A percentile compares a stretch with the other conserved stretches of the same genome.
Evolutionary conservation across 2,113 vertebrate species (phyloP).

Genomic region (Macquaria ambigua): DNA sequence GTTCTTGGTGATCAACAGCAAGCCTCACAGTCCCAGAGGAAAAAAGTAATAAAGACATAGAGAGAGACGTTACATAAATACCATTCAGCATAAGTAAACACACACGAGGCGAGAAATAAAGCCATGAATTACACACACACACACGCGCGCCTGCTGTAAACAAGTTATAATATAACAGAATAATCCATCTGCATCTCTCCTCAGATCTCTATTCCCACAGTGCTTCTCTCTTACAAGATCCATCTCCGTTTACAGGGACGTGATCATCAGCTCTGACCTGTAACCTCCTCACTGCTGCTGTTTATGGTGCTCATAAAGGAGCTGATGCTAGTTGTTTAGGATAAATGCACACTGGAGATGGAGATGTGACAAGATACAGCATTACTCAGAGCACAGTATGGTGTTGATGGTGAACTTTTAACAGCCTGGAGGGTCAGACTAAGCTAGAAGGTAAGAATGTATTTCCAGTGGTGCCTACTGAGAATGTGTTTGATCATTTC

Average conservation of each 20-base stretch:
- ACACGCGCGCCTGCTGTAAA: not conserved
- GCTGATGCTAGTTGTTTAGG: not conserved
- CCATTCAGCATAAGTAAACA: slow-evolving; percentile 43
- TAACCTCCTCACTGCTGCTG: not conserved
- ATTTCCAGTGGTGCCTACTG: not conserved
- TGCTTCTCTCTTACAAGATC: not conserved
- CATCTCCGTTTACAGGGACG: not conserved
- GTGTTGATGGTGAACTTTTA: not conserved
- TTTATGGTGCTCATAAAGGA: not conserved
- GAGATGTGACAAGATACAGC: not conserved
- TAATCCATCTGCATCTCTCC: slow-evolving; percentile 12
- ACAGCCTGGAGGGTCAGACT: not conserved
- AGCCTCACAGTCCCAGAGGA: slow-evolving; percentile 9
- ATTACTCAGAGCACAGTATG: too few relatives aligned
- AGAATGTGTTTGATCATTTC: not conserved
- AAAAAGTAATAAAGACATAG: not conserved
- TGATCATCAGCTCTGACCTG: not conserved
- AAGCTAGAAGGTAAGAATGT: not conserved
- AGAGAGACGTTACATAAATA: slow-evolving; percentile 54
- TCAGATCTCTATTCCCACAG: not conserved
- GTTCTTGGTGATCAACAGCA: slow-evolving; percentile 44
- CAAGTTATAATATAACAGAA: not conserved
- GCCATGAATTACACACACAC: slow-evolving; percentile 9
- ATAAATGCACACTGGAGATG: not conserved
- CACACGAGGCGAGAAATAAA: not conserved